phyloP scores from a whole-genome alignment of 2,113 vertebrate species.

The Amazona vittata region DNA sequence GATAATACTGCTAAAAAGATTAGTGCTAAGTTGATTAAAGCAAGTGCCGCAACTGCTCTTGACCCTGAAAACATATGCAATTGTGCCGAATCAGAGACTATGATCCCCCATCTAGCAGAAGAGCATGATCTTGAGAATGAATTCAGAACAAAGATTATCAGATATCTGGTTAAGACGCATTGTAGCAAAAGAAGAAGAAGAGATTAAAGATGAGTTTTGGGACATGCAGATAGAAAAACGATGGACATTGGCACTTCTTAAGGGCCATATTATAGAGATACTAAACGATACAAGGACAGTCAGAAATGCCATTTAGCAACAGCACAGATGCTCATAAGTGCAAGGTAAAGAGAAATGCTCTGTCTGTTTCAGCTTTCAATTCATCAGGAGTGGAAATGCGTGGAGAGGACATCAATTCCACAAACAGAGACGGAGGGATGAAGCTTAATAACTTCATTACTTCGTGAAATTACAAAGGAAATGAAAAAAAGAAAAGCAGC shows the following conservation, averaged over 20 bases:
- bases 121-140: background rate
- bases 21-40: background rate
- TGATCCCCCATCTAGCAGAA: background rate
- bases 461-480: conserved; percentile 8
- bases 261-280: background rate
- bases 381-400: background rate
- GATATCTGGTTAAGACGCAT: background rate
- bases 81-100: background rate
- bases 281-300: background rate
- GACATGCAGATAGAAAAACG: background rate
- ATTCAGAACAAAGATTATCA: background rate
- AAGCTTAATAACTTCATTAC: background rate
- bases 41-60: background rate
- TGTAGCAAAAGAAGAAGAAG: background rate
- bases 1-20: background rate
- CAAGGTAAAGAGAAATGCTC: background rate
- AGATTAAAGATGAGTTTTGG: background rate
- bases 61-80: background rate
- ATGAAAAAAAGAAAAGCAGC: background rate
- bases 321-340: background rate
- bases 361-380: background rate
- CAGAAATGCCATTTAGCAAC: background rate
- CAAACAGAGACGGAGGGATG: background rate
- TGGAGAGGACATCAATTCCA: background rate
- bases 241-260: background rate